Percentiles rank a stretch among this genome's conserved stretches.
Evolutionary conservation across 2,797 vertebrate genomes (phyloP).

Genomic region (Tapera naevia): DNA sequence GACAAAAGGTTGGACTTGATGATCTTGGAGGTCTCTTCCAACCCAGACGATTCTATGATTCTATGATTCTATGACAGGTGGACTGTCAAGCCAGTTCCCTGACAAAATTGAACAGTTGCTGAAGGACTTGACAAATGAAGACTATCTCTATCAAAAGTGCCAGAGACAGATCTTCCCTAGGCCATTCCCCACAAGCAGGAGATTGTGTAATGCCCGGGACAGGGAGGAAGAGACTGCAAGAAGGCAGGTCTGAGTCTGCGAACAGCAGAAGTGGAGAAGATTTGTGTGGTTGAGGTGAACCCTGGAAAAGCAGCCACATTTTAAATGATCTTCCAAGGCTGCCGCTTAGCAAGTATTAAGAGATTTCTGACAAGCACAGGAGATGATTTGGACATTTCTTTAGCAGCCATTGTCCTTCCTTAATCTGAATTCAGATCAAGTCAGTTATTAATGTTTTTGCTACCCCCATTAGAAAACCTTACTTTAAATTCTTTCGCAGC

Average conservation of each 20-base stretch:
- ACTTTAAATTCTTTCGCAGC: neutral
- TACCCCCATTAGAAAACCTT: neutral
- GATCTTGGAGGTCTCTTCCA: no score
- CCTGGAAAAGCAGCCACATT: neutral
- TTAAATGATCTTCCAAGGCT: neutral
- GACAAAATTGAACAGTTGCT: neutral
- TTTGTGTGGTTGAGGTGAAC: neutral
- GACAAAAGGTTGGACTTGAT: no score
- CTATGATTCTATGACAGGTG: no score
- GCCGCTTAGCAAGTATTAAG: neutral
- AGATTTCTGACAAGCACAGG: neutral
- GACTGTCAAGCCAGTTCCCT: neutral
- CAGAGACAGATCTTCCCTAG: neutral
- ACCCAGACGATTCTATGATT: no score
- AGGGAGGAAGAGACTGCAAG: neutral
- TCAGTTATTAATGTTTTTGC: neutral
- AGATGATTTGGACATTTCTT: slow-evolving; percentile 4
- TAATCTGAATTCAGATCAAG: slow-evolving; percentile 30
- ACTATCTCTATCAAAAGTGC: neutral
- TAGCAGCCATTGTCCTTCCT: neutral
- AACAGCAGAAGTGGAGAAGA: neutral
- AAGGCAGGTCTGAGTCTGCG: neutral
- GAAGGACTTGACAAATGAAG: neutral
- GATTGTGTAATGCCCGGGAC: neutral
- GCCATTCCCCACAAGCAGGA: neutral